A percentile compares a stretch with the other conserved stretches of the same genome.
phyloP scores from a whole-genome alignment of 2,113 vertebrate genomes.

The Microtus pennsylvanicus region DNA sequence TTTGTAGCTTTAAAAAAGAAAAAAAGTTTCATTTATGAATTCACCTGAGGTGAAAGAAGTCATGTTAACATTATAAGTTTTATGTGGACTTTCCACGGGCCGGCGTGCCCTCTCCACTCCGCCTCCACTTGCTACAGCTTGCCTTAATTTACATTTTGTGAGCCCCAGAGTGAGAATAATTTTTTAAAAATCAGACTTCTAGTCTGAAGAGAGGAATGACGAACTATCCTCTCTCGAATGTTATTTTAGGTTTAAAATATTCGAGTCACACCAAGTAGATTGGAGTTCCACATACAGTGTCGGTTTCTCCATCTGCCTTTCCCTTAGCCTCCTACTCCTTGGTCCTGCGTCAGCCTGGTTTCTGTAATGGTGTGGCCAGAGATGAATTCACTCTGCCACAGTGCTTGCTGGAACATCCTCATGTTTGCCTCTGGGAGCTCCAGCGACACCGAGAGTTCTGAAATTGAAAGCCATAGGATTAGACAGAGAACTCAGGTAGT shows the following conservation, averaged over 20 bases:
- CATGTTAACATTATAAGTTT: slow-evolving; percentile 86
- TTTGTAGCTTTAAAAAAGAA: slow-evolving; percentile 84
- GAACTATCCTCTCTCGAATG: slow-evolving; percentile 7
- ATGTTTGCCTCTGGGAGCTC: rapidly evolving
- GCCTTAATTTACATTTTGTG: slow-evolving; percentile 78
- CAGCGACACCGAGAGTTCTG: rapidly evolving
- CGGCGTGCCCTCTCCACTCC: slow-evolving; percentile 46
- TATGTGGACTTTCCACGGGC: slow-evolving; percentile 87
- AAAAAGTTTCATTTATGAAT: slow-evolving; percentile 82
- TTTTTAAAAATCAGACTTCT: slow-evolving; percentile 78
- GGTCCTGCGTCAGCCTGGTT: background rate
- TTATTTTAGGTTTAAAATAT: slow-evolving; percentile 55
- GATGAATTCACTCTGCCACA: rapidly evolving
- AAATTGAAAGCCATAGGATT: rapidly evolving
- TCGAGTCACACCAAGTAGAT: background rate
- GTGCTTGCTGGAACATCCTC: rapidly evolving
- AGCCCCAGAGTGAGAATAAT: slow-evolving; percentile 80
- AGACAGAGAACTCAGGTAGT: rapidly evolving
- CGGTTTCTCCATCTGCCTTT: rapidly evolving
- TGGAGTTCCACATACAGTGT: background rate
- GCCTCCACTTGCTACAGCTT: slow-evolving; percentile 55
- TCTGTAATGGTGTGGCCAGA: background rate
- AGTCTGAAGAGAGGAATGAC: slow-evolving; percentile 55
- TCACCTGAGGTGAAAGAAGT: slow-evolving; percentile 87
- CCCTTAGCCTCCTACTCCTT: rapidly evolving